Percentiles rank a stretch among this genome's conserved stretches.
phyloP scores from a whole-genome alignment of 2,797 vertebrate genomes.

The Sitta carolinensis region DNA sequence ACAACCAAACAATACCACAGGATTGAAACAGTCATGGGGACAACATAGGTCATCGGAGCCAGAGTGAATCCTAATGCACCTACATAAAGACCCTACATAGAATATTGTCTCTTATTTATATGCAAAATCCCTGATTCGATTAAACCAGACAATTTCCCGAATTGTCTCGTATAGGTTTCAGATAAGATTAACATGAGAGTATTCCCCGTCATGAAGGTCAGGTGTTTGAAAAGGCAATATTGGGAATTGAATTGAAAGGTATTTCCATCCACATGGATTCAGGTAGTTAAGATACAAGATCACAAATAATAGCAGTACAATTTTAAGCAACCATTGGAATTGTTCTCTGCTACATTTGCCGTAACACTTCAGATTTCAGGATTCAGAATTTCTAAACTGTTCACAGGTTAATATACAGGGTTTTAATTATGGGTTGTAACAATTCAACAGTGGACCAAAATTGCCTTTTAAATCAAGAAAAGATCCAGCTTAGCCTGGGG shows the following conservation, averaged over 20 bases:
- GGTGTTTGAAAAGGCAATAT: constrained; percentile 56
- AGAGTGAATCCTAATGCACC: constrained; percentile 66
- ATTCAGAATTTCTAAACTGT: background rate
- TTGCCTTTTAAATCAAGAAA: constrained; percentile 46
- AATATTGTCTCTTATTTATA: constrained; percentile 66
- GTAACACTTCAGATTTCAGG: background rate
- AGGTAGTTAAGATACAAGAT: constrained; percentile 42
- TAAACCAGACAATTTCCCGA: constrained; percentile 66
- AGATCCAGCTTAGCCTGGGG: background rate
- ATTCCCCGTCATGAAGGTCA: constrained; percentile 8
- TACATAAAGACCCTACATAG: constrained; percentile 69
- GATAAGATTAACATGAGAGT: constrained; percentile 33
- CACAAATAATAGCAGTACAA: background rate
- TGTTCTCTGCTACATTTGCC: background rate
- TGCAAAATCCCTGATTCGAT: constrained; percentile 72
- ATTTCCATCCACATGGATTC: constrained; percentile 15
- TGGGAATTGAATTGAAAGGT: constrained; percentile 22
- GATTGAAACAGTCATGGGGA: constrained; percentile 70
- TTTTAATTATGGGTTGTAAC: background rate
- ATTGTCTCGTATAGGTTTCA: constrained; percentile 64
- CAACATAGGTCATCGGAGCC: constrained; percentile 70
- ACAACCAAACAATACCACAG: constrained; percentile 72
- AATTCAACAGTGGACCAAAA: constrained; percentile 14
- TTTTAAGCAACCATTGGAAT: background rate
- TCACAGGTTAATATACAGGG: background rate